Conservation (phyloP, 2,113 vertebrate genomes). For the Ranitomeya imitator region DNA sequence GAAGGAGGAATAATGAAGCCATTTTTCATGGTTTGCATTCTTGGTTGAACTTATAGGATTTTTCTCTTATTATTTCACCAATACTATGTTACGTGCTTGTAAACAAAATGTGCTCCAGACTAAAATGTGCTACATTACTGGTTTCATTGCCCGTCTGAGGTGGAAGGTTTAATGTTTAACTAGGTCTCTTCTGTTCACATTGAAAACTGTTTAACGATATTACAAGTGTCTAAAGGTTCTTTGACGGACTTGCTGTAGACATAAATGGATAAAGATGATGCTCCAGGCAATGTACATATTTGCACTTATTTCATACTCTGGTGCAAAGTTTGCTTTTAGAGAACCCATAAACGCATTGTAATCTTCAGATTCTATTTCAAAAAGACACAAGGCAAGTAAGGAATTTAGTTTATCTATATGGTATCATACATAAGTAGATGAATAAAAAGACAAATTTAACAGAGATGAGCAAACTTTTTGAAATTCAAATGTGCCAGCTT, state of each 20-base stretch:
- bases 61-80: neutral
- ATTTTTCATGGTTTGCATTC: neutral
- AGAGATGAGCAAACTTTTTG: no score
- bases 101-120: neutral
- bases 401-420: no score
- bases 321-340: conserved; percentile 6
- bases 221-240: neutral
- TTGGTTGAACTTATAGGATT: neutral
- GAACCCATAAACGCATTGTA: neutral
- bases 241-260: neutral
- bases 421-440: no score
- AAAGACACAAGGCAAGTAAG: neutral
- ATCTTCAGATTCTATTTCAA: neutral
- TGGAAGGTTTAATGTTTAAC: neutral
- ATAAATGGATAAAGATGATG: neutral
- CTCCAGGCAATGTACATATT: neutral
- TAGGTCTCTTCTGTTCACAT: neutral
- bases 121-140: neutral
- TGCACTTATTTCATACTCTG: neutral
- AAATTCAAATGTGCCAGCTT: no score
- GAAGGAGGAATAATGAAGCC: neutral
- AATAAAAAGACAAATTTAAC: no score
- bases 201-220: neutral
- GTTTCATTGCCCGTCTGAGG: neutral
- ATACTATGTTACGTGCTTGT: neutral